These are phyloP conservation scores for Alosa alosa DNA, from an alignment of 2,113 vertebrate species.

Conservation along the genomic window DNA sequence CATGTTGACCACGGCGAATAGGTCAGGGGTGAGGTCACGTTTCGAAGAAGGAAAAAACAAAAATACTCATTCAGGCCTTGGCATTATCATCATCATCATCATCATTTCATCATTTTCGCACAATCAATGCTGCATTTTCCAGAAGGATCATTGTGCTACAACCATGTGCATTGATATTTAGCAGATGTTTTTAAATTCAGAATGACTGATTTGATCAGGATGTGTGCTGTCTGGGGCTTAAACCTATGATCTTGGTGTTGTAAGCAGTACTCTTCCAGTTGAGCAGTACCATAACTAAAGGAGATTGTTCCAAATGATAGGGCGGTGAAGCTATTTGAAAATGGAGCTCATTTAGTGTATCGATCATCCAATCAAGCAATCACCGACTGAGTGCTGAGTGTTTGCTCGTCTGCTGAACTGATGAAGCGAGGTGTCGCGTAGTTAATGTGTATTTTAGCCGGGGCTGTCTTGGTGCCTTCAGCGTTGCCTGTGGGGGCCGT, in stretches of 20 bases:
- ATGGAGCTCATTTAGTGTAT: conserved; percentile 5
- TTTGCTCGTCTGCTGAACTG: not conserved
- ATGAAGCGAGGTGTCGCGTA: not conserved
- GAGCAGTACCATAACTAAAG: not conserved
- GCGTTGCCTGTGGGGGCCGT: not conserved
- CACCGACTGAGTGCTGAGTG: not conserved
- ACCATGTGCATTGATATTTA: not conserved
- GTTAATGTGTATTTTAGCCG: not conserved
- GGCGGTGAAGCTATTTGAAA: not conserved
- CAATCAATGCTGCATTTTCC: not conserved
- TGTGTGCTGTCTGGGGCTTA: not conserved
- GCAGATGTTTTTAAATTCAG: not conserved
- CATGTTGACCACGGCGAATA: not conserved
- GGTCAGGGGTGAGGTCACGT: not conserved
- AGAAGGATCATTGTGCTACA: not conserved
- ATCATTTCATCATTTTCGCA: not conserved
- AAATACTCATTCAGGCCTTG: not conserved
- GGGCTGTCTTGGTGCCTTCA: not conserved
- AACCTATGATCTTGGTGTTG: not conserved
- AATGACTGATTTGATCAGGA: not conserved
- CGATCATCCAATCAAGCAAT: conserved; percentile 15
- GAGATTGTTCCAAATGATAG: not conserved
- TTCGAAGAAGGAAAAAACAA: not conserved
- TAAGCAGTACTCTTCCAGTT: not conserved
- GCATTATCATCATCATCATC: not conserved